Percentiles rank a stretch among this genome's conserved stretches.
phyloP scores from a whole-genome alignment of 2,113 vertebrate species.

The Larimichthys crocea region DNA sequence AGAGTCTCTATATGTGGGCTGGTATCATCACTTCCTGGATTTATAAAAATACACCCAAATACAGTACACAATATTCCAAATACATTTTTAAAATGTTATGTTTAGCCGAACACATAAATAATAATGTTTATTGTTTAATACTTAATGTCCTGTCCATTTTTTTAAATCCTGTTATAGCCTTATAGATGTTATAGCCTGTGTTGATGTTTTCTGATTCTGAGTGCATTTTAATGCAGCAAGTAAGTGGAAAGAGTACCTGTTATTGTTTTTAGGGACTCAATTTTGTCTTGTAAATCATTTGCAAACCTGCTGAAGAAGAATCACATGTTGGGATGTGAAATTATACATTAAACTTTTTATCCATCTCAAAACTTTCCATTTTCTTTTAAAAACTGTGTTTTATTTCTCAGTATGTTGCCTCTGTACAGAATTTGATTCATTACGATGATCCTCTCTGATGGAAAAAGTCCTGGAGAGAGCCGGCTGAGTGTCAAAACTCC shows the following conservation, averaged over 20 bases:
- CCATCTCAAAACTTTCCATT: neutral
- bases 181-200: neutral
- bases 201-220: neutral
- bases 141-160: neutral
- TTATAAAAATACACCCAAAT: constrained; percentile 11
- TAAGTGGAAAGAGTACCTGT: neutral
- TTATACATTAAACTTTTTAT: too few relatives aligned
- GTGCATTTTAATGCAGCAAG: neutral
- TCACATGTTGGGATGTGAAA: neutral
- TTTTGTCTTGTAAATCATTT: neutral
- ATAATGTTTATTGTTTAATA: neutral
- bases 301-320: neutral
- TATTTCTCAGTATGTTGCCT: constrained; percentile 1
- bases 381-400: neutral
- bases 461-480: neutral
- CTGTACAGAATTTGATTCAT: neutral
- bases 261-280: neutral
- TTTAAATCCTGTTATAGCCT: neutral
- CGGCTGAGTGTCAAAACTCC: neutral
- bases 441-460: neutral
- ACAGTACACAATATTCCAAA: neutral
- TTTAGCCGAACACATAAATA: neutral
- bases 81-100: neutral
- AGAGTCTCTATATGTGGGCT: neutral
- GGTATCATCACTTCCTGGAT: constrained; percentile 20